Conservation (phyloP, 2,113 vertebrate species). For the Pachycephala philippinensis region DNA sequence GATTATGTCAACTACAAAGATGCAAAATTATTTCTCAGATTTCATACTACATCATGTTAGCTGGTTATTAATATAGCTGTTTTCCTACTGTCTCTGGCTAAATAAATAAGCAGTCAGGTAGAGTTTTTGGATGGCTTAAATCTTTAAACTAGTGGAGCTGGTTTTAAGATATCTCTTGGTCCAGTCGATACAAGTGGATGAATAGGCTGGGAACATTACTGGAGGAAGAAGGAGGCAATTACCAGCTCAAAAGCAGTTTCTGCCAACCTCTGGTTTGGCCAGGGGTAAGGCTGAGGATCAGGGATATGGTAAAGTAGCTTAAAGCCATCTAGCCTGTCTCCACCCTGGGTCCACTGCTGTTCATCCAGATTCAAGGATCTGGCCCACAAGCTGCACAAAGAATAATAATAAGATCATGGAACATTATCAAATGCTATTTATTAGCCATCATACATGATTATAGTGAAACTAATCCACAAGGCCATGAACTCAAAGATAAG, state of each 20-base stretch:
- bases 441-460: not conserved
- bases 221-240: slow-evolving; percentile 3
- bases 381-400: not conserved
- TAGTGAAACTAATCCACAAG: not conserved
- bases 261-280: slow-evolving; percentile 23
- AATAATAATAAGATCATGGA: not conserved
- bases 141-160: not conserved
- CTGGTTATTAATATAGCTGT: not conserved
- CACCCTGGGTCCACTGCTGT: not conserved
- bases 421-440: not conserved
- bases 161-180: not conserved
- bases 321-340: slow-evolving; percentile 30
- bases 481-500: not conserved
- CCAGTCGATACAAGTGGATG: not conserved
- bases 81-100: not conserved
- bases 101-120: not conserved
- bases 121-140: not conserved
- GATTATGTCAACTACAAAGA: not conserved
- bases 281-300: not conserved
- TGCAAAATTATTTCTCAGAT: not conserved
- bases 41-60: not conserved
- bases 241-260: slow-evolving; percentile 30
- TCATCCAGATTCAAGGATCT: slow-evolving; percentile 29
- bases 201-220: not conserved
- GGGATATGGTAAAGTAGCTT: slow-evolving; percentile 1